These are phyloP conservation scores for Enteromius thamalakanensis DNA, from an alignment of 2,797 vertebrate genomes.

Conservation along the genomic window DNA sequence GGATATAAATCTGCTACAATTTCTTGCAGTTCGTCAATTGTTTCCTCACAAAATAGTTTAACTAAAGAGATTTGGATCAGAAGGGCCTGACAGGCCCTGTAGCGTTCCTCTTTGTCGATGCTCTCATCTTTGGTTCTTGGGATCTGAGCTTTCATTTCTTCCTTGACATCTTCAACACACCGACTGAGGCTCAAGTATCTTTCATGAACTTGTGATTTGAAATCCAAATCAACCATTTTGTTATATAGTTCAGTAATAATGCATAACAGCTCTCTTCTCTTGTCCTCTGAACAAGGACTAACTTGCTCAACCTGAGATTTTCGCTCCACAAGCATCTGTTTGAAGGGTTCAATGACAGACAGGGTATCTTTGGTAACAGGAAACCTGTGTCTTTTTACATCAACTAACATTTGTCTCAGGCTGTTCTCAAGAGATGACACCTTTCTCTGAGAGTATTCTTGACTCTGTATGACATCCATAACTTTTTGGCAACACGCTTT, in stretches of 20 bases:
- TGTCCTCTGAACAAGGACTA: slow-evolving; percentile 66
- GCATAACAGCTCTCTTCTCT: slow-evolving; percentile 66
- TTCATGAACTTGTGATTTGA: slow-evolving; percentile 70
- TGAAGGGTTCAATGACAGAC: slow-evolving; percentile 66
- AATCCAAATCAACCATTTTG: slow-evolving; percentile 71
- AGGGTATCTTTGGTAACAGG: slow-evolving; percentile 73
- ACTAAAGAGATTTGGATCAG: slow-evolving; percentile 70
- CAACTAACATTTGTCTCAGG: slow-evolving; percentile 69
- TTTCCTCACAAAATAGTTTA: slow-evolving; percentile 66
- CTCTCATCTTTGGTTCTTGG: slow-evolving; percentile 64
- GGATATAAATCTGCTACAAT: slow-evolving; percentile 75
- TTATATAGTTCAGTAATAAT: slow-evolving; percentile 73
- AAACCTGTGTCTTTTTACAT: slow-evolving; percentile 69
- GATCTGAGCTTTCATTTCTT: slow-evolving; percentile 74
- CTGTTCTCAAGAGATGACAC: slow-evolving; percentile 67
- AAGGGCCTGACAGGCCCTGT: slow-evolving; percentile 69
- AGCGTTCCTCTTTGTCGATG: slow-evolving; percentile 61
- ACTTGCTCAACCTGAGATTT: slow-evolving; percentile 72
- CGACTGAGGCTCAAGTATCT: slow-evolving; percentile 74
- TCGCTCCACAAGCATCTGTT: slow-evolving; percentile 70
- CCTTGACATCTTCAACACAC: slow-evolving; percentile 72
- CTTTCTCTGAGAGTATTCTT: slow-evolving; percentile 63
- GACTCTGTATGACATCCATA: slow-evolving; percentile 61
- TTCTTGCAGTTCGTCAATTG: slow-evolving; percentile 64
- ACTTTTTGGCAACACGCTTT: slow-evolving; percentile 68